phyloP scores from a whole-genome alignment of 2,113 vertebrate species.

The Dicrurus megarhynchus region DNA sequence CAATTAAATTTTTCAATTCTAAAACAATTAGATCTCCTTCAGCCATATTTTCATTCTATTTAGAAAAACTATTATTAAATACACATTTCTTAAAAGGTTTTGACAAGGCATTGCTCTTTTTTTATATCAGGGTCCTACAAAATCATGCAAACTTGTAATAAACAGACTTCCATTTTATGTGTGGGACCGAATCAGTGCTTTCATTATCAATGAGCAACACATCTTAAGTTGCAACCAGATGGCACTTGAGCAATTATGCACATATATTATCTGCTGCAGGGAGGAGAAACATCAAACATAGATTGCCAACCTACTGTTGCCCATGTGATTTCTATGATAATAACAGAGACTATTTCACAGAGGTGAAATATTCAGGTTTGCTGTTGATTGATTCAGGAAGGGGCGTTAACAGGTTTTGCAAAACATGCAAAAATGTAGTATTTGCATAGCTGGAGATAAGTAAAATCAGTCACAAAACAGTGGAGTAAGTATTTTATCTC shows the following conservation, averaged over 20 bases:
- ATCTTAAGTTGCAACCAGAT: slow-evolving; percentile 46
- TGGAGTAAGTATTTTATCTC: neutral
- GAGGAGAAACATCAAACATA: slow-evolving; percentile 46
- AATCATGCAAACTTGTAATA: neutral
- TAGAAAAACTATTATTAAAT: neutral
- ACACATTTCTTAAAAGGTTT: slow-evolving; percentile 7
- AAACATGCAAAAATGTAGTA: neutral
- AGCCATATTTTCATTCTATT: neutral
- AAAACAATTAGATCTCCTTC: neutral
- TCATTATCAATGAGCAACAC: slow-evolving; percentile 46
- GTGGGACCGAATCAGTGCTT: neutral
- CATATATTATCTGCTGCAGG: slow-evolving; percentile 38
- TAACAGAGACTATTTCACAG: neutral
- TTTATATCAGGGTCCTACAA: neutral
- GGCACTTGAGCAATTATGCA: slow-evolving; percentile 43
- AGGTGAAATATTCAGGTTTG: slow-evolving; percentile 25
- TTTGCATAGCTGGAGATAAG: neutral
- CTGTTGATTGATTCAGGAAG: neutral
- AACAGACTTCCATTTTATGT: neutral
- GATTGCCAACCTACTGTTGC: slow-evolving; percentile 10
- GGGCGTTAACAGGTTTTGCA: neutral
- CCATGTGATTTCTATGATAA: slow-evolving; percentile 14
- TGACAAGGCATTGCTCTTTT: slow-evolving; percentile 33
- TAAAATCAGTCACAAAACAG: neutral
- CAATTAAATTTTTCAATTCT: neutral